Evolutionary conservation across 2,113 vertebrate species (phyloP).

Genomic region (Brachypteracias leptosomus): DNA sequence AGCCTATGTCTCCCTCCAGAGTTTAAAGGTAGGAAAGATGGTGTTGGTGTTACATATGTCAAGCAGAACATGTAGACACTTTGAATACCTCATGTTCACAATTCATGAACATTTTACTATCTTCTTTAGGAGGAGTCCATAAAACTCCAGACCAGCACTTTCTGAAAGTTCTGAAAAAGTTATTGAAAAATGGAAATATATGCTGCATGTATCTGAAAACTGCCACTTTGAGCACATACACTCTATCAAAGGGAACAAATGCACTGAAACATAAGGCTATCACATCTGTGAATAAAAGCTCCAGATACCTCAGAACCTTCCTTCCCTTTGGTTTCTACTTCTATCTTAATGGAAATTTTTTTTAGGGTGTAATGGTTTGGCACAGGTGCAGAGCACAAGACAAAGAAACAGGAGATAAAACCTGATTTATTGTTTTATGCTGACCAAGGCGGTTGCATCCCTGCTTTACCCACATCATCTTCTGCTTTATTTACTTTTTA

Average conservation of each 20-base stretch:
- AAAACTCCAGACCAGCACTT: conserved; percentile 18
- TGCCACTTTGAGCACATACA: background rate
- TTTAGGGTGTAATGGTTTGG: background rate
- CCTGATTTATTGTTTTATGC: background rate
- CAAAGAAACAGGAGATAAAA: background rate
- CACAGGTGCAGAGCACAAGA: background rate
- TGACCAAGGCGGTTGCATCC: background rate
- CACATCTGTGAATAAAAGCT: background rate
- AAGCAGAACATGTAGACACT: background rate
- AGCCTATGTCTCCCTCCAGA: conserved; percentile 52
- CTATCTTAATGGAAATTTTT: background rate
- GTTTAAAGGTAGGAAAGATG: conserved; percentile 24
- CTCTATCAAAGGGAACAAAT: conserved; percentile 27
- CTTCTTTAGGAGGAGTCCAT: background rate
- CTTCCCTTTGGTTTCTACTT: conserved; percentile 21
- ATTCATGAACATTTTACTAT: background rate
- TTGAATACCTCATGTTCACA: background rate
- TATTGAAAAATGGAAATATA: conserved; percentile 38
- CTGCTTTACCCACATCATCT: background rate
- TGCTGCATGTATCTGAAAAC: background rate
- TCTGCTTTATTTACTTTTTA: background rate
- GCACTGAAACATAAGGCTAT: background rate
- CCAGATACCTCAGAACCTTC: background rate
- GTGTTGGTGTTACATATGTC: background rate
- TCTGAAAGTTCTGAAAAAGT: conserved; percentile 9